Conservation (phyloP, 2,888 invertebrate genomes). For the Cyclophora albipunctata region DNA sequence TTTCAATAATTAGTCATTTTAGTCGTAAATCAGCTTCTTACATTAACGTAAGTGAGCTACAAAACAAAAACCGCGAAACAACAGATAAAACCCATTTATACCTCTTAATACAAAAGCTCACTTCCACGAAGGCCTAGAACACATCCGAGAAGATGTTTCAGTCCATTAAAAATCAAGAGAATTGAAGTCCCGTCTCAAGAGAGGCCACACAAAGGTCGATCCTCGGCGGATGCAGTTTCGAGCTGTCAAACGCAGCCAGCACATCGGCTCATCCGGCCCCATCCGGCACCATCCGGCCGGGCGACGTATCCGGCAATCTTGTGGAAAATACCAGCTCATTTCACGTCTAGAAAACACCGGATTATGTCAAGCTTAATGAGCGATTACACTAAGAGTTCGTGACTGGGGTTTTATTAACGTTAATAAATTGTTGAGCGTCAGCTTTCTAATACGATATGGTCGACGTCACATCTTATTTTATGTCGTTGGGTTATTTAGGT, state of each 20-base stretch:
- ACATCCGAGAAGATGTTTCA: too few species aligned
- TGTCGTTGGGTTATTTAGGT: too few species aligned
- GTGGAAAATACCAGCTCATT: constrained; percentile 12
- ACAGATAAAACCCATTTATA: too few species aligned
- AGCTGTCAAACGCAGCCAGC: constrained; percentile 10
- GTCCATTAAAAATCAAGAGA: constrained; percentile 2
- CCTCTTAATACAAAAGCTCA: too few species aligned
- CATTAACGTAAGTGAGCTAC: too few species aligned
- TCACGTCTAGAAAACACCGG: constrained; percentile 9
- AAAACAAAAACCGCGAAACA: too few species aligned
- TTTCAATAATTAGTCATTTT: too few species aligned
- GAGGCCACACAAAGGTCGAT: neutral
- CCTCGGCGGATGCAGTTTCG: constrained; percentile 6
- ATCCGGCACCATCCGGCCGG: constrained; percentile 1
- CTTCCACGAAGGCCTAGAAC: too few species aligned
- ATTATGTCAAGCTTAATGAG: constrained; percentile 19
- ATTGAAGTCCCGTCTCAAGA: constrained; percentile 1
- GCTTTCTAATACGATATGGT: too few species aligned
- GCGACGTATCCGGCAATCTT: constrained; percentile 15
- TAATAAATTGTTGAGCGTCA: neutral
- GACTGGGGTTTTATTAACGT: neutral
- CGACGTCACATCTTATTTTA: too few species aligned
- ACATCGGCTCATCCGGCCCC: constrained; percentile 8
- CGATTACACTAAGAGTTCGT: neutral
- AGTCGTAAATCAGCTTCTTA: too few species aligned